Evolutionary conservation across 2,888 invertebrate species (phyloP), one percentile per base, ranked within the genome.

Genomic region (Neocrepidodera transversa): DNA sequence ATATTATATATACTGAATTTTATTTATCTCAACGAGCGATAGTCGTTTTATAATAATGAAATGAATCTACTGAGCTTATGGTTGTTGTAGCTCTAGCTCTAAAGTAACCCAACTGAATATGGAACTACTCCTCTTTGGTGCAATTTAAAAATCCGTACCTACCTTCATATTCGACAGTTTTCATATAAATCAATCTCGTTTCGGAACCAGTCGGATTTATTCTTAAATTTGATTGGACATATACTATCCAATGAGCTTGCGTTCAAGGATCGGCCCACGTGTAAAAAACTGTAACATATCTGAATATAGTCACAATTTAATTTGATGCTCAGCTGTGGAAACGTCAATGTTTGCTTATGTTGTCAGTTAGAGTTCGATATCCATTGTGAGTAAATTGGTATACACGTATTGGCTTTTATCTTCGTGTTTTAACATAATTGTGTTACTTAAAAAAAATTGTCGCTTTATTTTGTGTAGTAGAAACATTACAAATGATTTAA

Each of bases 321-420:
- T 58, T 58, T 59, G 45, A 63, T 64, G 67, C 68, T 69, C 71
- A 71, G 69, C 71, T 71, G 72, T 66, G 62, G 68, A 59, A 63
- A 64, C 68, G 72, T 69, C 66, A 68, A 64, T 63, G 69, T 45
- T 14, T 45, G 28, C 26, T 26, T n/a, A n/a, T 28, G 7, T 14
- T 68, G 71, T 67, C 62, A 62, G 65, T 61, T 59, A 8, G 63
- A 68, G 65, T 65, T 67, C 65, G 56, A 63, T 66, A 52, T 45
- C 51, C 48, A 35, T 64, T 56, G 52, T 52, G 62, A 48, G 62
- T 48, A 50, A 57, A 48, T 30, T 57, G 64, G 63, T 47, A 36
- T 66, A 65, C 58, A 65, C 65, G 62, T 62, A 49, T 36, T 38
- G 50, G 28, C 36, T 55, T 61, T 56, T 55, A 14, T 28, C 14